Conservation (phyloP, 2,113 vertebrate species). For the Sceloporus undulatus region DNA sequence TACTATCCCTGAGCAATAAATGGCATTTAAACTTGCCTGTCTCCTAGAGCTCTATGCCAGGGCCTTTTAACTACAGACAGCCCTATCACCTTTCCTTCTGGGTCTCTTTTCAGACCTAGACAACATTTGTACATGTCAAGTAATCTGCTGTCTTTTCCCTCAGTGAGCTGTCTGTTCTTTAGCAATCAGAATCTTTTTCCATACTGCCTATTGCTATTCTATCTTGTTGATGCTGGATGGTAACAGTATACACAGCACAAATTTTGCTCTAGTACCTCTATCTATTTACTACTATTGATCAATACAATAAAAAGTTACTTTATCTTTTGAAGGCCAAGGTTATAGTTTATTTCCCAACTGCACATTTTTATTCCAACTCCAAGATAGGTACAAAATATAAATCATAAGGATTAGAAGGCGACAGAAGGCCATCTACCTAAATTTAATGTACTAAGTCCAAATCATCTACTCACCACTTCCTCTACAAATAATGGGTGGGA, state of each 20-base stretch:
- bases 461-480: no score
- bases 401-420: background rate
- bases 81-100: background rate
- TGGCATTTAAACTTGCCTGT: no score
- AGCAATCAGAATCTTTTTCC: background rate
- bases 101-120: background rate
- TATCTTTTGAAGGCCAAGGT: conserved; percentile 4
- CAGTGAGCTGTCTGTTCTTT: background rate
- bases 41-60: background rate
- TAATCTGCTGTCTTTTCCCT: background rate
- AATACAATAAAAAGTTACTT: background rate
- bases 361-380: background rate
- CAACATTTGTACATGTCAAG: background rate
- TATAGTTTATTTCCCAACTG: background rate
- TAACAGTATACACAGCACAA: background rate
- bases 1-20: no score
- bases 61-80: background rate
- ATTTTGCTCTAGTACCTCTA: background rate
- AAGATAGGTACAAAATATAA: background rate
- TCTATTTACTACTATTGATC: background rate
- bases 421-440: background rate
- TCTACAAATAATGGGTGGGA: no score
- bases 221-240: background rate
- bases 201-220: background rate
- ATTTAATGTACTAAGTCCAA: background rate